These are phyloP conservation scores for Bufotes viridis DNA, from an alignment of 2,797 vertebrate genomes.

Conservation along the genomic window DNA sequence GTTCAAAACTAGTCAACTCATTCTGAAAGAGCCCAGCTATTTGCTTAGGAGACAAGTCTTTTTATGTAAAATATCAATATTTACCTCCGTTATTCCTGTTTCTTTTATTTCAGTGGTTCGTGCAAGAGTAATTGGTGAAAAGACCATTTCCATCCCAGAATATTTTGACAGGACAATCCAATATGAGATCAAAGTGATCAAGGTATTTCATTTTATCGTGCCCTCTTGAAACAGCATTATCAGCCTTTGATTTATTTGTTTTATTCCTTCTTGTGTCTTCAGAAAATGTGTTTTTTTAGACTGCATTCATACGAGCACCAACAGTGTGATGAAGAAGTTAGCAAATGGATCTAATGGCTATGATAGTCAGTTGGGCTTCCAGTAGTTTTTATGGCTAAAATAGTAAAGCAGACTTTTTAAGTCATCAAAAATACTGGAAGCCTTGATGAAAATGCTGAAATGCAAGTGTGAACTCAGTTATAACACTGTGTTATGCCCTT, in stretches of 20 bases:
- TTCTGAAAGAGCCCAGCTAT: not conserved
- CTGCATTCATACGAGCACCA: not conserved
- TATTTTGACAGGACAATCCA: slow-evolving; percentile 84
- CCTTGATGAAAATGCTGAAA: too few species aligned
- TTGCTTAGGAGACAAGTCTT: too few species aligned
- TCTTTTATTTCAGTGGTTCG: slow-evolving; percentile 80
- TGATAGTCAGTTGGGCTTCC: not conserved
- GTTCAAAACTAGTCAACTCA: too few species aligned
- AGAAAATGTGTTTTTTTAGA: not conserved
- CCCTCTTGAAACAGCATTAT: not conserved
- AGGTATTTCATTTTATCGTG: slow-evolving; percentile 76
- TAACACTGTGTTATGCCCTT: not conserved
- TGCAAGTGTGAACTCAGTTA: not conserved
- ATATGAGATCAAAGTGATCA: slow-evolving; percentile 95
- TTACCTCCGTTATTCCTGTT: not conserved
- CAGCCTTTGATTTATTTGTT: not conserved
- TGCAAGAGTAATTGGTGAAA: slow-evolving; percentile 88
- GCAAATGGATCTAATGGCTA: not conserved
- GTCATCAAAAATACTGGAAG: not conserved
- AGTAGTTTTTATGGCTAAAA: not conserved
- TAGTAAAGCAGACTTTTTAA: not conserved
- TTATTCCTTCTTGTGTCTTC: not conserved
- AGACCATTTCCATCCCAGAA: slow-evolving; percentile 82
- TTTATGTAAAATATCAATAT: slow-evolving; percentile 9
- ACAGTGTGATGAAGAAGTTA: not conserved